Base-by-base conservation (phyloP, 2,888 invertebrate species). In the Priocnemis perturbator region DNA sequence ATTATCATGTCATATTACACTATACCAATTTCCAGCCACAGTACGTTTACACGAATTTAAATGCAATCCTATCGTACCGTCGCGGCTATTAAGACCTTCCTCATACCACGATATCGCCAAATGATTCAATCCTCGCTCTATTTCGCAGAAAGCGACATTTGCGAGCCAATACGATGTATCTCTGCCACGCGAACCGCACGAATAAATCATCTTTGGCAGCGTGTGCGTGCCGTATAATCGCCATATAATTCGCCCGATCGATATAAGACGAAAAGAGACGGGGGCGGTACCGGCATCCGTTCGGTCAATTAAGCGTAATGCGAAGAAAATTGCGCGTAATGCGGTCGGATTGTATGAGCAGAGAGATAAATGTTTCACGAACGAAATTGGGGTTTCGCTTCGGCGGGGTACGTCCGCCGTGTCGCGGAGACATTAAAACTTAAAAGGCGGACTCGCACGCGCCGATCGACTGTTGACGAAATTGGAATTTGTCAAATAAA, bases 271-370 rank as follows among this genome's bases (percentile, higher is more conserved):
- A 53, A 64, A 72, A 70, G 74, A 71, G 71, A 37, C 37, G 37
- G 30, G 55, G 60, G 56, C 65, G 56, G 60, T 55, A 64, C 74
- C 70, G 79, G 70, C 77, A 78, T 79, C 73, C 71, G 11, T 62
- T 62, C 77, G 59, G 70, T 69, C 77, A 79, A 79, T 79, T 79
- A 79, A 67, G 59, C 64, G 69, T 76, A 79, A 79, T 79, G 72
- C 73, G 74, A 78, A 77, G 79, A 77, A 79, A 77, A 79, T 79
- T 78, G 69, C 73, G 68, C 58, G 71, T 77, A 78, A 76, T 69
- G 48, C 53, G 56, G 37, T 44, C 1, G 11, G 59, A 37, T 37
- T n/a, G 60, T 72, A 71, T 60, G 61, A 59, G 55, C 50, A 59
- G 57, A 52, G 53, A 26, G 61, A 65, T 74, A 76, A 77, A 73